Evolutionary conservation across 2,113 vertebrate species (phyloP).

Genomic region (Epinephelus moara): DNA sequence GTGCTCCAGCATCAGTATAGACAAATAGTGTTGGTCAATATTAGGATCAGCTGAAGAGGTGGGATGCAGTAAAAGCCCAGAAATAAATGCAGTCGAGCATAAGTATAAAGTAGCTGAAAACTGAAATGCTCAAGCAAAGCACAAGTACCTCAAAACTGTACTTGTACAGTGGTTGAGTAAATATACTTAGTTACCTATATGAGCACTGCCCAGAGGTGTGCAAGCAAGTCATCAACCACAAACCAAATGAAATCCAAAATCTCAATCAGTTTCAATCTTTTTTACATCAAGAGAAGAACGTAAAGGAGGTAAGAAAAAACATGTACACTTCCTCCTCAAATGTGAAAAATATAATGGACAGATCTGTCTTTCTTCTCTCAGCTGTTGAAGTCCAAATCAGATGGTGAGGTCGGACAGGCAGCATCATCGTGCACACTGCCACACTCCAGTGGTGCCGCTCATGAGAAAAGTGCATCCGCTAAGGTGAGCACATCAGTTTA

Average conservation of each 20-base stretch:
- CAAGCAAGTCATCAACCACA: not conserved
- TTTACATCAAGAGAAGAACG: not conserved
- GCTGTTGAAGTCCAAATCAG: constrained; percentile 90
- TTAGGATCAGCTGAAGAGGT: not conserved
- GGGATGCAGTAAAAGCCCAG: not conserved
- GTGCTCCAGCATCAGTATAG: not conserved
- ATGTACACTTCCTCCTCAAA: not conserved
- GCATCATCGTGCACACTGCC: constrained; percentile 76
- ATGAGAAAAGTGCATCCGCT: constrained; percentile 87
- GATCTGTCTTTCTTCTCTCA: constrained; percentile 56
- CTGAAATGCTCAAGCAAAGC: not conserved
- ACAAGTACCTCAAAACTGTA: not conserved
- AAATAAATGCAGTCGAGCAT: not conserved
- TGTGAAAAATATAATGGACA: not conserved
- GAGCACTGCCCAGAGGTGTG: not conserved
- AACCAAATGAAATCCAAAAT: not conserved
- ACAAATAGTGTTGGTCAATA: not conserved
- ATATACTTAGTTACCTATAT: not conserved
- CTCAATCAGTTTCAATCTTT: not conserved
- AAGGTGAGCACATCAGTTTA: constrained; percentile 84
- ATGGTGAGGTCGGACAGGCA: constrained; percentile 78
- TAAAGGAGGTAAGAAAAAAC: not conserved
- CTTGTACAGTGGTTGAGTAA: not conserved
- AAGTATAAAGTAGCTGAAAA: not conserved
- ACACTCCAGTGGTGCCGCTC: constrained; percentile 79